These are phyloP conservation scores for Sisyra nigra DNA, from an alignment of 2,888 invertebrate species.

Conservation along the genomic window DNA sequence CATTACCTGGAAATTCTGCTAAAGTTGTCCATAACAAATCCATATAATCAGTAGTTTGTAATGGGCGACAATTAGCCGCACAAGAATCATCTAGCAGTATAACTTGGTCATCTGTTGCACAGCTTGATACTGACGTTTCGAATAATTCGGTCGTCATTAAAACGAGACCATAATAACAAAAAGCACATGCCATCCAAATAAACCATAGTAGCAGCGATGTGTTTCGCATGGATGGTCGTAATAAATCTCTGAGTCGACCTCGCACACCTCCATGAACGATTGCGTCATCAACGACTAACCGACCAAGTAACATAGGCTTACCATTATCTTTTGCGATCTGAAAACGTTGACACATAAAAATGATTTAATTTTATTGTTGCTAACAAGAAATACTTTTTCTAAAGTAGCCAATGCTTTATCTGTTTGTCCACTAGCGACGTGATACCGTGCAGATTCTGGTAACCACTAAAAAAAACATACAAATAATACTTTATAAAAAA, in stretches of 20 bases:
- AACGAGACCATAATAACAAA: constrained; percentile 90
- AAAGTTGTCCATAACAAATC: constrained; percentile 87
- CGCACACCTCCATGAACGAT: constrained; percentile 39
- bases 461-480: constrained; percentile 53
- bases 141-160: constrained; percentile 89
- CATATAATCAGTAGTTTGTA: constrained; percentile 78
- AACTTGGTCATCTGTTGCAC: constrained; percentile 20
- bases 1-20: constrained; percentile 78
- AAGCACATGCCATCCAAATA: constrained; percentile 89
- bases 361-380: background rate
- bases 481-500: background rate
- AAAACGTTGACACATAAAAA: constrained; percentile 11
- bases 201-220: constrained; percentile 85
- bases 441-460: constrained; percentile 82
- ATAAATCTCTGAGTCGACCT: constrained; percentile 52
- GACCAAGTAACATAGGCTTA: constrained; percentile 72
- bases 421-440: constrained; percentile 72
- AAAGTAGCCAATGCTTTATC: constrained; percentile 75
- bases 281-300: constrained; percentile 64
- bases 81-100: constrained; percentile 29
- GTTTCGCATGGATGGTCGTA: constrained; percentile 62
- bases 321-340: constrained; percentile 76
- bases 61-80: constrained; percentile 49
- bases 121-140: constrained; percentile 38
- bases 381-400: constrained; percentile 38